Conservation (phyloP, 2,888 invertebrate genomes). For the Nineta flava region DNA sequence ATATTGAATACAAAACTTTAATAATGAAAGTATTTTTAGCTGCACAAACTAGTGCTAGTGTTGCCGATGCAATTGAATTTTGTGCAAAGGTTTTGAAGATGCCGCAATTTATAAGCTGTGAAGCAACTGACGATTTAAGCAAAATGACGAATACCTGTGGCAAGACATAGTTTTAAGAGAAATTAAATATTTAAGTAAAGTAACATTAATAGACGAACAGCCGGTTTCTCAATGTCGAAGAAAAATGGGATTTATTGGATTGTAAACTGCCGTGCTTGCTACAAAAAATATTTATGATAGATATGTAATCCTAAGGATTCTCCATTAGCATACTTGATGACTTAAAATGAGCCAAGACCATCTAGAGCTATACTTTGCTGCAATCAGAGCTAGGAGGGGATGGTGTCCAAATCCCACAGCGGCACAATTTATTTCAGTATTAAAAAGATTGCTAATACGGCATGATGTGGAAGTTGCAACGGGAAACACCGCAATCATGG, state of each 20-base stretch:
- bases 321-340: not conserved
- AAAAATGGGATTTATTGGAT: not conserved
- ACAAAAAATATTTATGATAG: not conserved
- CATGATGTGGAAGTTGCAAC: slow-evolving; percentile 6
- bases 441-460: slow-evolving; percentile 3
- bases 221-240: not conserved
- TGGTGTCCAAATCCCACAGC: slow-evolving; percentile 7
- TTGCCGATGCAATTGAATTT: slow-evolving; percentile 10
- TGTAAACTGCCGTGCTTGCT: not conserved
- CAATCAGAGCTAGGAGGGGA: slow-evolving; percentile 3
- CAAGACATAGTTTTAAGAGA: not conserved
- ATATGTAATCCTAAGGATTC: not conserved
- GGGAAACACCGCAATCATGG: not conserved
- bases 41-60: slow-evolving; percentile 10
- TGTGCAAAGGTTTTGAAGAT: slow-evolving; percentile 2
- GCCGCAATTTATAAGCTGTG: slow-evolving; percentile 9
- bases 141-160: not conserved
- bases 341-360: not conserved
- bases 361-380: not conserved
- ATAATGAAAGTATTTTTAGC: slow-evolving; percentile 12
- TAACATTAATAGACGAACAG: not conserved
- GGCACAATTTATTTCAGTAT: slow-evolving; percentile 6
- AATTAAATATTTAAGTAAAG: not conserved
- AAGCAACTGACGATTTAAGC: slow-evolving; percentile 13
- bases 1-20: slow-evolving; percentile 10